Evolutionary conservation across 2,888 invertebrate species (phyloP).

Genomic region (Chymomyza amoena): DNA sequence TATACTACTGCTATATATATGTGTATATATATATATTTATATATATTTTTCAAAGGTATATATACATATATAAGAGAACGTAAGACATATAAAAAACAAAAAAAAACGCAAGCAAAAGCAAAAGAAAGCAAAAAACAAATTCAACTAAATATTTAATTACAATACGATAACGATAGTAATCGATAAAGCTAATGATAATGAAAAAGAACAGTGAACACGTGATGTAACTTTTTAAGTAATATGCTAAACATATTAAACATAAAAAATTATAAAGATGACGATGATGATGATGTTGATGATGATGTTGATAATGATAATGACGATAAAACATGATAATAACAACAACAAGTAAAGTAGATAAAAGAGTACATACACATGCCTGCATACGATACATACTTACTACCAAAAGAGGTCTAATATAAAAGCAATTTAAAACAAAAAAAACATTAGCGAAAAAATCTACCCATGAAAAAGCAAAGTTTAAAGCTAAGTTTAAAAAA

Average conservation of each 20-base stretch:
- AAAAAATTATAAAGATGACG: not conserved
- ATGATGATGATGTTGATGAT: not conserved
- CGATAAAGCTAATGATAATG: conserved; percentile 22
- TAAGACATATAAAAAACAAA: conserved; percentile 19
- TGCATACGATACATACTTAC: no score
- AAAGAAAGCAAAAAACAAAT: conserved; percentile 27
- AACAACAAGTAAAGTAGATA: not conserved
- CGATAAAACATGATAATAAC: no score
- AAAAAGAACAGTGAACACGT: conserved; percentile 71
- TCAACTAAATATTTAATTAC: conserved; percentile 16
- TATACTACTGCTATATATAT: conserved; percentile 32
- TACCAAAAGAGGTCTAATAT: not conserved
- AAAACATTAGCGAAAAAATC: no score
- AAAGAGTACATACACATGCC: not conserved
- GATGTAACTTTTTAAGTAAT: conserved; percentile 73
- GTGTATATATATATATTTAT: not conserved
- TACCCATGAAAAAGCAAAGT: no score
- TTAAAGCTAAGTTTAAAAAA: no score
- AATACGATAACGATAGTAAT: conserved; percentile 25
- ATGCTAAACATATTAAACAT: conserved; percentile 5
- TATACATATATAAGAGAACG: conserved; percentile 26
- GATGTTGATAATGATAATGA: conserved; percentile 5
- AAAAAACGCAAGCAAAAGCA: conserved; percentile 27
- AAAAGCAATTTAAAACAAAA: conserved; percentile 5
- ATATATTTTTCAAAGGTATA: not conserved